Evolutionary conservation across 2,113 vertebrate genomes (phyloP).

Genomic region (Talpa occidentalis): DNA sequence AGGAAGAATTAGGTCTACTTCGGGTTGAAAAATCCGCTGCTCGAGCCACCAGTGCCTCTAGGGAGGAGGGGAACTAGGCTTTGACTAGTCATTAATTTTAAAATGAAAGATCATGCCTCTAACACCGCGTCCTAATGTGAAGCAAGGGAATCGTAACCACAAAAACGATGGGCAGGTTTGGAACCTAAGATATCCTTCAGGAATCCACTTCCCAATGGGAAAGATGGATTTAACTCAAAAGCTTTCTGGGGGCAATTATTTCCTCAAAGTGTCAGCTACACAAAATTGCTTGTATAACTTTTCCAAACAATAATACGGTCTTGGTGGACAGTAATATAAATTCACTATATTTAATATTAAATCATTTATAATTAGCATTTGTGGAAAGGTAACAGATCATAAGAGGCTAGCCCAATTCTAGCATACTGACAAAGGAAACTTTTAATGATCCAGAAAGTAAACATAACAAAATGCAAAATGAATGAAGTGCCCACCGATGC

Average conservation of each 20-base stretch:
- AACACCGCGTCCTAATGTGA: background rate
- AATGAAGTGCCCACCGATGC: background rate
- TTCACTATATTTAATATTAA: slow-evolving; percentile 6
- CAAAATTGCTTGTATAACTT: background rate
- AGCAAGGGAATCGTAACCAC: background rate
- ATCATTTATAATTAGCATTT: background rate
- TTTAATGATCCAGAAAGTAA: background rate
- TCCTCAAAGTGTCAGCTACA: background rate
- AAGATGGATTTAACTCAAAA: background rate
- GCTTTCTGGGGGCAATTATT: background rate
- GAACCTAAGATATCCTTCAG: background rate
- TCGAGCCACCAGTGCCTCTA: background rate
- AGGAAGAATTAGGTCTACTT: background rate
- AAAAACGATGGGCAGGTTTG: background rate
- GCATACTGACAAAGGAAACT: background rate
- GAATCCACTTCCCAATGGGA: background rate
- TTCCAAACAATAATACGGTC: background rate
- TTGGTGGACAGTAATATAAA: background rate
- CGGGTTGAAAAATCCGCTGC: background rate
- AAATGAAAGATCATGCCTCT: background rate
- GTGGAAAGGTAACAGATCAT: background rate
- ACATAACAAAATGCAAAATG: background rate
- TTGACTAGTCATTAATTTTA: slow-evolving; percentile 31
- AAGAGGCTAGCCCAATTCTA: background rate
- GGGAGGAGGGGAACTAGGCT: background rate